Conservation (phyloP, 1,140 invertebrate genomes). For the Prorops nasuta region DNA sequence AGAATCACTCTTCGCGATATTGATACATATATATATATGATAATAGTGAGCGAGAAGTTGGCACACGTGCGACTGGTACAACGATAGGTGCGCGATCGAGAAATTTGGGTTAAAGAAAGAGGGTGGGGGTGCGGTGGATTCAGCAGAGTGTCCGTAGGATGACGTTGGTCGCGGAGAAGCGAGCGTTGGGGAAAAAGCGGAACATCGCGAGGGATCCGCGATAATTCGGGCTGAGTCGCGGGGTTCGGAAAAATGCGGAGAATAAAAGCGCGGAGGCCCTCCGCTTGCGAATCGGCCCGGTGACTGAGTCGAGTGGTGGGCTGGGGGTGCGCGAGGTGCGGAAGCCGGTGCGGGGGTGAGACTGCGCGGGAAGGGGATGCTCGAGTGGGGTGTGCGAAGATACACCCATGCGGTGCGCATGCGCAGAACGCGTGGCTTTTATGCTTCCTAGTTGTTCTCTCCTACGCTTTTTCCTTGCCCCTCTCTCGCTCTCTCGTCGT, state of each 20-base stretch:
- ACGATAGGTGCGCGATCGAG: no score
- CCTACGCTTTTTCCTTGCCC: background rate
- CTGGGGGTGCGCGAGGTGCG: slow-evolving; percentile 32
- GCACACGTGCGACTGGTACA: no score
- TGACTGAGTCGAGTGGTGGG: slow-evolving; percentile 47
- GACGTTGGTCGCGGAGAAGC: no score
- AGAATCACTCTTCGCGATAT: no score
- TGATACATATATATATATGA: no score
- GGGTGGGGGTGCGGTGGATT: no score
- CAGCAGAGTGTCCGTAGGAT: no score
- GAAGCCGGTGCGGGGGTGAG: slow-evolving; percentile 18
- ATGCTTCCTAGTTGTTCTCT: background rate
- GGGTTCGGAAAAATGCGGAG: slow-evolving; percentile 24
- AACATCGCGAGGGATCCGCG: no score
- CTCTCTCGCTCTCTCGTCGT: slow-evolving; percentile 3
- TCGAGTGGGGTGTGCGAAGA: slow-evolving; percentile 33
- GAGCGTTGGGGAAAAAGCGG: no score
- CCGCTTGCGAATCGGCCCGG: slow-evolving; percentile 49
- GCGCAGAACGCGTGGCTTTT: slow-evolving; percentile 24
- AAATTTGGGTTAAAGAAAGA: no score
- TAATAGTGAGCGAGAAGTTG: no score
- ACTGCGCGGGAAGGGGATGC: slow-evolving; percentile 17
- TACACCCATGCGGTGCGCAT: slow-evolving; percentile 47
- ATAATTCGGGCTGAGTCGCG: no score
- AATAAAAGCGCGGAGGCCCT: slow-evolving; percentile 40